These are phyloP conservation scores for Lichenostomus cassidix DNA, from an alignment of 2,113 vertebrate genomes.

Conservation along the genomic window DNA sequence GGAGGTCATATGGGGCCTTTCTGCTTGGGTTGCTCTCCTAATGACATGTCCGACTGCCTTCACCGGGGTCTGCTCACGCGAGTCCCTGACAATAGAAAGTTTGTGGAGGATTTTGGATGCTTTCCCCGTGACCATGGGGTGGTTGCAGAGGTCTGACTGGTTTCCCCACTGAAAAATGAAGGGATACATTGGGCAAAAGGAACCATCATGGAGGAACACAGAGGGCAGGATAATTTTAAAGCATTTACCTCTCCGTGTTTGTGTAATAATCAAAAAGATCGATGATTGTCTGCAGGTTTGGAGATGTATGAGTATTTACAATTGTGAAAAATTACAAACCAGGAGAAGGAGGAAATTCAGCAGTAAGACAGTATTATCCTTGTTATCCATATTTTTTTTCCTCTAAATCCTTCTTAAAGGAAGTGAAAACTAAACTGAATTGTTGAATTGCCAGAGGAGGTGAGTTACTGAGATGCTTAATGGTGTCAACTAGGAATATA, in stretches of 20 bases:
- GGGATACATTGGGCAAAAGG: rapidly evolving
- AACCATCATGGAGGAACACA: neutral
- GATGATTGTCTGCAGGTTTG: neutral
- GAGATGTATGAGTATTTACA: neutral
- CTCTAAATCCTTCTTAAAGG: neutral
- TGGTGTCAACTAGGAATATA: neutral
- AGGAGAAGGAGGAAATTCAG: neutral
- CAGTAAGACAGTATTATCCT: neutral
- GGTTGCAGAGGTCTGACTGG: neutral
- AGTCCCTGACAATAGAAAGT: neutral
- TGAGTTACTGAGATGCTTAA: neutral
- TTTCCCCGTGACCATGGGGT: neutral
- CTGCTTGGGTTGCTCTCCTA: slow-evolving; percentile 55
- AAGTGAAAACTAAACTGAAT: neutral
- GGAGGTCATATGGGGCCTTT: slow-evolving; percentile 63
- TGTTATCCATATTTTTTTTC: neutral
- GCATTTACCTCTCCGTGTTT: rapidly evolving
- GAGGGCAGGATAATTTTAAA: neutral
- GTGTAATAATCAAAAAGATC: neutral
- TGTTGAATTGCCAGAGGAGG: neutral
- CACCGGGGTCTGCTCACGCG: neutral
- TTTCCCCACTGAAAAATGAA: neutral
- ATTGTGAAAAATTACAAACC: neutral
- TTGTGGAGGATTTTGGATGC: neutral
- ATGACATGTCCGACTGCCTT: slow-evolving; percentile 16